Percentiles rank a stretch among this genome's conserved stretches.
Conservation (phyloP, 2,888 invertebrate species). For the Euplexia lucipara region DNA sequence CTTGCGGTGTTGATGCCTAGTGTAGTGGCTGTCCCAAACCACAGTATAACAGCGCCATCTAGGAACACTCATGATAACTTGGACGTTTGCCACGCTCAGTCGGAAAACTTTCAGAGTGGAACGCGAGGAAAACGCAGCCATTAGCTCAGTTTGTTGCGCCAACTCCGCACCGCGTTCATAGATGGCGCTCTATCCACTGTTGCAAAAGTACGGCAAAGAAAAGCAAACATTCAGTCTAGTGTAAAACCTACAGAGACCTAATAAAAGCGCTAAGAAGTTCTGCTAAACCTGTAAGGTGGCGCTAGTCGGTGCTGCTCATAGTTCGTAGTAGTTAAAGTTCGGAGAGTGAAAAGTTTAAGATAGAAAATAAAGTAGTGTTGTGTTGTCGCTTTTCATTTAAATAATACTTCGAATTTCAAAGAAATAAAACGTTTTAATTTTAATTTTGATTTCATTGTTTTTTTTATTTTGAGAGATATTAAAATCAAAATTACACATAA, state of each 20-base stretch:
- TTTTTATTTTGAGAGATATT: no score
- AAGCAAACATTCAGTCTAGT: neutral
- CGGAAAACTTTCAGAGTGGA: constrained; percentile 43
- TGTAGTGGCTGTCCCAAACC: neutral
- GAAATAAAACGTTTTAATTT: no score
- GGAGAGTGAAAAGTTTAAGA: neutral
- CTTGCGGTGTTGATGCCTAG: neutral
- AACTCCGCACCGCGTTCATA: constrained; percentile 27
- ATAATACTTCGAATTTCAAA: no score
- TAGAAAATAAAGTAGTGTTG: no score
- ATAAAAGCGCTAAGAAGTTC: constrained; percentile 6
- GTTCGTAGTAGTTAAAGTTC: neutral
- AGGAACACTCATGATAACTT: constrained; percentile 49
- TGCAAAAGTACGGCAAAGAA: neutral
- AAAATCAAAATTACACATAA: no score
- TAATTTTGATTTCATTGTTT: no score
- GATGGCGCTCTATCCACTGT: constrained; percentile 53
- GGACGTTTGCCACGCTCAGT: constrained; percentile 55
- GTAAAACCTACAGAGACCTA: neutral
- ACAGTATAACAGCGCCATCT: constrained; percentile 65
- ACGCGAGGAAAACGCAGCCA: constrained; percentile 37
- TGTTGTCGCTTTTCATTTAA: no score
- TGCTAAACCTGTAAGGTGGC: constrained; percentile 26
- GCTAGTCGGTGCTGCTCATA: constrained; percentile 6
- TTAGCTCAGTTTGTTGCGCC: neutral